phyloP scores from a whole-genome alignment of 2,113 vertebrate genomes.

The Megaptera novaeangliae region DNA sequence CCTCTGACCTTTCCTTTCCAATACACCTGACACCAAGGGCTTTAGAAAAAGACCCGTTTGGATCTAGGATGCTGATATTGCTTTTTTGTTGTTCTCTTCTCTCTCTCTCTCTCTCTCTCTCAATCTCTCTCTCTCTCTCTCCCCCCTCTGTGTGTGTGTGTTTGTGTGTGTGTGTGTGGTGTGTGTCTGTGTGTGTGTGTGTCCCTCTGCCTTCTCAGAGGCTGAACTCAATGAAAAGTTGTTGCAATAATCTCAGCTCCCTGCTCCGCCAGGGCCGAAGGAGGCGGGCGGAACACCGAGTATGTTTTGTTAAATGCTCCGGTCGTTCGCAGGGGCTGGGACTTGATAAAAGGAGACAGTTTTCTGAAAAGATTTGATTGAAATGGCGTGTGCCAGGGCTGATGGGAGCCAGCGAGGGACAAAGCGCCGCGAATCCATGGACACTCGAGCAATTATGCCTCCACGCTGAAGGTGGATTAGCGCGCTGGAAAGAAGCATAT shows the following conservation, averaged over 20 bases:
- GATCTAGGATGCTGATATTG: neutral
- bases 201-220: neutral
- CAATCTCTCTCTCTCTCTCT: too few species aligned
- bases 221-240: conserved; percentile 67
- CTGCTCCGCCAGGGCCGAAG: conserved; percentile 40
- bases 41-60: neutral
- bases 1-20: conserved; percentile 67
- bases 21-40: conserved; percentile 42
- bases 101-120: too few species aligned
- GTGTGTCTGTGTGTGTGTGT: too few species aligned
- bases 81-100: neutral
- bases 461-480: conserved; percentile 99
- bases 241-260: neutral
- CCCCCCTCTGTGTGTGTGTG: too few species aligned
- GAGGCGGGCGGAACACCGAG: conserved; percentile 79
- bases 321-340: conserved; percentile 85
- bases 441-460: conserved; percentile 99
- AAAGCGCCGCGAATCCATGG: conserved; percentile 97
- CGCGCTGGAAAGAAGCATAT: conserved; percentile 99
- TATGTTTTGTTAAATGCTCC: conserved; percentile 84
- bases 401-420: conserved; percentile 99
- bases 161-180: too few species aligned
- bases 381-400: conserved; percentile 99
- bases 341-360: conserved; percentile 93
- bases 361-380: conserved; percentile 94